Evolutionary conservation across 92 coral and sea anemone genomes (phyloP).

Genomic region (Phenganax marumi): DNA sequence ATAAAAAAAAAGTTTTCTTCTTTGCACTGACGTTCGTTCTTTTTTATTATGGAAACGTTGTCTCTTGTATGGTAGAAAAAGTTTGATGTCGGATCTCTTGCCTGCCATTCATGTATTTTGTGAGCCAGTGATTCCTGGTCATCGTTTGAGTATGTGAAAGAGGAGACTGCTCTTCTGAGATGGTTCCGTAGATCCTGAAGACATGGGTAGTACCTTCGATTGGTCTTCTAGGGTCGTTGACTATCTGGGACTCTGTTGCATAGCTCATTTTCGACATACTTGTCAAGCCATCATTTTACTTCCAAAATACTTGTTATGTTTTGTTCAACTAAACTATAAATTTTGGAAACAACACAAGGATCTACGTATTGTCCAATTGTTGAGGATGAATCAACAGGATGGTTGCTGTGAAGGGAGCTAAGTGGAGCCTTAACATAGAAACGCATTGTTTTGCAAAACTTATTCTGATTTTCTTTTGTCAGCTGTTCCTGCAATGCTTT

Average conservation of each 20-base stretch:
- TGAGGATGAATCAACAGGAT: slow-evolving; percentile 51
- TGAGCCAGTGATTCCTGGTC: slow-evolving; percentile 57
- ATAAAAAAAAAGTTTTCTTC: slow-evolving; percentile 55
- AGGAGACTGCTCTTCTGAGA: slow-evolving; percentile 50
- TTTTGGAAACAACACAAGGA: slow-evolving; percentile 37
- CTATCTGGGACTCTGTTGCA: not conserved
- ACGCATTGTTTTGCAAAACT: not conserved
- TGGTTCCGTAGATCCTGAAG: slow-evolving; percentile 53
- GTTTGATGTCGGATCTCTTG: slow-evolving; percentile 26
- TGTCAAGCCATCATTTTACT: slow-evolving; percentile 49
- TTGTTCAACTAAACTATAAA: slow-evolving; percentile 49
- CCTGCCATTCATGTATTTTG: slow-evolving; percentile 52
- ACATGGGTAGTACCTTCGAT: slow-evolving; percentile 49
- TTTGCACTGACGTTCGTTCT: not conserved
- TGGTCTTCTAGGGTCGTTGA: slow-evolving; percentile 42
- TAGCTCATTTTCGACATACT: slow-evolving; percentile 50
- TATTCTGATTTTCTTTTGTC: not conserved
- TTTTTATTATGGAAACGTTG: not conserved
- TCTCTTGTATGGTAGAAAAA: slow-evolving; percentile 52
- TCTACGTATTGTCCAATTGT: slow-evolving; percentile 55
- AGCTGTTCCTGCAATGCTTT: slow-evolving; percentile 24
- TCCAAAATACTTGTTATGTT: slow-evolving; percentile 44
- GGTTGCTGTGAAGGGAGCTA: not conserved
- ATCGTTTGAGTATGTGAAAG: slow-evolving; percentile 46
- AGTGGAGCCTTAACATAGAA: not conserved